These are phyloP conservation scores for Amphipyra tragopoginis DNA, from an alignment of 2,888 invertebrate species.

Conservation along the genomic window DNA sequence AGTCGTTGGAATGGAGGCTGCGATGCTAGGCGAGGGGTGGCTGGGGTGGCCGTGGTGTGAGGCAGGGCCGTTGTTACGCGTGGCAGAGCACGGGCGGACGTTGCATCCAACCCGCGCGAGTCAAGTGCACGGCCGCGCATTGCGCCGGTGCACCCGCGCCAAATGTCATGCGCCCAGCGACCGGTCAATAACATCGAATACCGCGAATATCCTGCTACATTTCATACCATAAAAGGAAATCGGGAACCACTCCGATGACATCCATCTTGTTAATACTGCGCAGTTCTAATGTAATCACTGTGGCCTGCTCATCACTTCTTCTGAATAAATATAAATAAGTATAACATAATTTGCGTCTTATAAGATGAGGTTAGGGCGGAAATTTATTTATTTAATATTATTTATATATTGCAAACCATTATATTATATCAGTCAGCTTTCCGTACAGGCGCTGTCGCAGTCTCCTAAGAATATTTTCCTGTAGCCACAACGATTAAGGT, in stretches of 20 bases:
- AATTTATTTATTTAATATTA: too few species aligned
- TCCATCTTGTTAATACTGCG: slow-evolving; percentile 4
- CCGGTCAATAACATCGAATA: slow-evolving; percentile 80
- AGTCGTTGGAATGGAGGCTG: slow-evolving; percentile 53
- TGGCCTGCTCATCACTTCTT: too few species aligned
- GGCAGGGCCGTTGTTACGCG: slow-evolving; percentile 68
- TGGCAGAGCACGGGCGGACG: slow-evolving; percentile 74
- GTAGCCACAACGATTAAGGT: too few species aligned
- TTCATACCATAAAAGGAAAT: slow-evolving; percentile 17
- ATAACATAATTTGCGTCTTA: too few species aligned
- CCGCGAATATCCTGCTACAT: slow-evolving; percentile 29
- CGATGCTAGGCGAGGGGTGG: slow-evolving; percentile 52
- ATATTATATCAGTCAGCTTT: too few species aligned
- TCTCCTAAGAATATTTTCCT: too few species aligned
- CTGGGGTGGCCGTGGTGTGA: slow-evolving; percentile 47
- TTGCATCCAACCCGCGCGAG: slow-evolving; percentile 81
- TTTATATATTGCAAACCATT: too few species aligned
- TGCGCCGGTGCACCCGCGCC: slow-evolving; percentile 80
- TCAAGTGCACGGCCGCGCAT: slow-evolving; percentile 84
- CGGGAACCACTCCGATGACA: slow-evolving; percentile 1
- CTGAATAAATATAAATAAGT: too few species aligned
- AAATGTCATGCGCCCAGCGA: slow-evolving; percentile 76
- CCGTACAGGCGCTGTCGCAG: too few species aligned
- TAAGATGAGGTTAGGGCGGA: too few species aligned
- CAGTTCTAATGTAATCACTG: background rate